Evolutionary conservation across 2,797 vertebrate species (phyloP), one percentile per base, ranked within the genome.

Genomic region (Benthosema pterotum): DNA sequence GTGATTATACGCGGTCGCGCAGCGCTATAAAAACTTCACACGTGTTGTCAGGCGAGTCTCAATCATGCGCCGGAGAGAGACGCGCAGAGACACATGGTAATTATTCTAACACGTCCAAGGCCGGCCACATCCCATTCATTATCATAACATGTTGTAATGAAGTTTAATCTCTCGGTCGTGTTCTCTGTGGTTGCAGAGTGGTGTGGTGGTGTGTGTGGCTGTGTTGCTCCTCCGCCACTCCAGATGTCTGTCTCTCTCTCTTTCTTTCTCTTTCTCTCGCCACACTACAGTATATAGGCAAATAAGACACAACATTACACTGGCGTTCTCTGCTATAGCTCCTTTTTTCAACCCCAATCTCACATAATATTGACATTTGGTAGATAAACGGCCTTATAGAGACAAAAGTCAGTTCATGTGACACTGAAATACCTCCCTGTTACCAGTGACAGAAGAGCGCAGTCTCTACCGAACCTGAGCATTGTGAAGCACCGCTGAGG

Each of bases 91-190:
- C 46, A 46, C 53, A 46, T 11, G 56, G 75, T 82, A 80, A 88
- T 88, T 87, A 87, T 78, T 83, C 62, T 61, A 79, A 88, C 86
- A 80, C 79, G 78, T 87, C 67, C 78, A 78, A 65, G 75, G 74
- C 52, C 60, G 72, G 83, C 88, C 88, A 71, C 78, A 88, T 71
- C 80, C 80, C 79, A 82, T 83, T 89, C 85, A 89, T 89, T 90
- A 85, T 75, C 79, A 80, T 85, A 83, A 83, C 83, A 87, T 83
- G 83, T 80, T 79, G 86, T 87, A 85, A 89, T 87, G 78, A 86
- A 82, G 87, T 84, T 83, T 80, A 87, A 88, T 87, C 79, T 83
- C 75, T 85, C 80, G 84, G 79, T 86, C 85, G 77, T 85, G 89
- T 83, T 86, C 85, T 88, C 84, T 87, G 87, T 81, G 87, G 86